Conservation (phyloP, 2,888 invertebrate species). For the Apodemia hepburni region DNA sequence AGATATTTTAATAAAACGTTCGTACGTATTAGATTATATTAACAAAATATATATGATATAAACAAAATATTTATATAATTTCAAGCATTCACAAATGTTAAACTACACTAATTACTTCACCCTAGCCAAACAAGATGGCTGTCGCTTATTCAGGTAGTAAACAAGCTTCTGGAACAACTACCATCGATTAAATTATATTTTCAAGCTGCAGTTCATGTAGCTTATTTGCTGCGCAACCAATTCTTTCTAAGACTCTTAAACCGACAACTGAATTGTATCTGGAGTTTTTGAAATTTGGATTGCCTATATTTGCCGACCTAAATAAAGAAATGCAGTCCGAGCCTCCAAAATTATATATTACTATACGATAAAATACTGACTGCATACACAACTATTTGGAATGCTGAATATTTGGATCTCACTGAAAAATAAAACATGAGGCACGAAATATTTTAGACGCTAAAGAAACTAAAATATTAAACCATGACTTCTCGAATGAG, state of each 20-base stretch:
- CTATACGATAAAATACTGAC: conserved; percentile 23
- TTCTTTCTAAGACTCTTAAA: conserved; percentile 19
- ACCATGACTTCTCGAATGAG: too few species aligned
- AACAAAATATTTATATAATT: too few species aligned
- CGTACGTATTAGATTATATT: too few species aligned
- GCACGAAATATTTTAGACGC: background rate
- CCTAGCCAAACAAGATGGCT: too few species aligned
- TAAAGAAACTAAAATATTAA: too few species aligned
- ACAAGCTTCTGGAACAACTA: too few species aligned
- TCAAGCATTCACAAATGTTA: too few species aligned
- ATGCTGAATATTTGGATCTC: conserved; percentile 25
- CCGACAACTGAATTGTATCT: conserved; percentile 33
- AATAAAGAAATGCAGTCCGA: conserved; percentile 36
- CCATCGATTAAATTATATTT: too few species aligned
- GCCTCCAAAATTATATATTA: conserved; percentile 28
- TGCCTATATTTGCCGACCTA: conserved; percentile 31
- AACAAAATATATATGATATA: too few species aligned
- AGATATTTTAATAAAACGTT: too few species aligned
- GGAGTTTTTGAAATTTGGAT: conserved; percentile 31
- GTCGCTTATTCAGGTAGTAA: too few species aligned
- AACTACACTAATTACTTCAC: too few species aligned
- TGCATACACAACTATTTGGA: conserved; percentile 25
- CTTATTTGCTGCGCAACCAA: conserved; percentile 33
- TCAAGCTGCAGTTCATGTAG: conserved; percentile 26
- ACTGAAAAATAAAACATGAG: conserved; percentile 21